These are phyloP conservation scores for Erythrolamprus reginae DNA, from an alignment of 2,113 vertebrate species.

Conservation along the genomic window DNA sequence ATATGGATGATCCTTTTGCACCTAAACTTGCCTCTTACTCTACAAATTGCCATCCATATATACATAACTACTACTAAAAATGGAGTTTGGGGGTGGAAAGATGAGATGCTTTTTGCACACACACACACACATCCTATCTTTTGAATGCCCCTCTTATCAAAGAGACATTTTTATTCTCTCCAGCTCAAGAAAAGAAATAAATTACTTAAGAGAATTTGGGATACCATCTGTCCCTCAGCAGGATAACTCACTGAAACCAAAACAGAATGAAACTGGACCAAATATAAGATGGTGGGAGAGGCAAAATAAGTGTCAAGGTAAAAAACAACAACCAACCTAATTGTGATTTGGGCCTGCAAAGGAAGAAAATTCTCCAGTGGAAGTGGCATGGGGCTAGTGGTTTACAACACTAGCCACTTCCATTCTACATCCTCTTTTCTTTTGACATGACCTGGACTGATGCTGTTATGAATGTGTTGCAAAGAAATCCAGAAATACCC, in stretches of 20 bases:
- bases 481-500: neutral
- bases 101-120: neutral
- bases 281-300: neutral
- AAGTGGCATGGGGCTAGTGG: neutral
- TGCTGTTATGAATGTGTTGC: neutral
- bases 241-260: neutral
- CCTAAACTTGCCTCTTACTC: neutral
- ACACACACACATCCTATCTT: neutral
- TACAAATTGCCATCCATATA: neutral
- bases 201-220: neutral
- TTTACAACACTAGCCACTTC: neutral
- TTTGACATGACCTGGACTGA: neutral
- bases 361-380: neutral
- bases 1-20: neutral
- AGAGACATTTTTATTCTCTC: neutral
- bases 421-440: neutral
- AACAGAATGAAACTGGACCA: neutral
- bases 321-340: neutral
- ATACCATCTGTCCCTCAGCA: neutral
- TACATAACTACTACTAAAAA: neutral
- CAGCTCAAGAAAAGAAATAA: neutral
- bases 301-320: neutral
- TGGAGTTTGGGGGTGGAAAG: neutral
- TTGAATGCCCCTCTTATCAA: neutral
- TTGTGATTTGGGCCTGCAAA: neutral